Conservation (phyloP, 2,888 invertebrate species). For the Macrosiphum euphorbiae region DNA sequence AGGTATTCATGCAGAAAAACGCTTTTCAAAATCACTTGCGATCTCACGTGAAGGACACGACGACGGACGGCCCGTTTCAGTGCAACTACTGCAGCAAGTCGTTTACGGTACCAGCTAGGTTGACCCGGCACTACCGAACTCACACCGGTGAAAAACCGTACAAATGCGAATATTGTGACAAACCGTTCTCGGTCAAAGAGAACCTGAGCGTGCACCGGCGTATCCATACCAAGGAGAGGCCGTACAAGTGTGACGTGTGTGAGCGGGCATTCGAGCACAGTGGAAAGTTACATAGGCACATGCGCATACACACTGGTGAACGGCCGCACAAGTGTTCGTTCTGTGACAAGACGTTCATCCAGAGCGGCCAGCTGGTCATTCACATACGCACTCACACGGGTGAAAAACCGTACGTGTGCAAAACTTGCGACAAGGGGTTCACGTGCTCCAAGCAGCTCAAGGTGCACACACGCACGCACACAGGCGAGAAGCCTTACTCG, state of each 20-base stretch:
- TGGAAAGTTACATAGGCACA: slow-evolving; percentile 90
- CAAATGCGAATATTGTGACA: slow-evolving; percentile 91
- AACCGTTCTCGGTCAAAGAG: slow-evolving; percentile 93
- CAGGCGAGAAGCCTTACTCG: slow-evolving; percentile 91
- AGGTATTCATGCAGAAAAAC: slow-evolving; percentile 82
- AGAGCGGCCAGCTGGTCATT: slow-evolving; percentile 90
- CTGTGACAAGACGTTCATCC: slow-evolving; percentile 91
- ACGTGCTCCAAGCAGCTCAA: slow-evolving; percentile 93
- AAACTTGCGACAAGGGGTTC: slow-evolving; percentile 89
- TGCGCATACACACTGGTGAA: slow-evolving; percentile 91
- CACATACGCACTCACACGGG: slow-evolving; percentile 92
- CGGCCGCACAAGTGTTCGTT: slow-evolving; percentile 90
- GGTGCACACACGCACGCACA: slow-evolving; percentile 91
- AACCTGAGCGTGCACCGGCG: slow-evolving; percentile 89
- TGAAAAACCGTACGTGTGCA: slow-evolving; percentile 86
- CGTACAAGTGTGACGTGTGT: slow-evolving; percentile 90
- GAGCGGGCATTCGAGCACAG: slow-evolving; percentile 91
- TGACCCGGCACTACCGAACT: slow-evolving; percentile 87
- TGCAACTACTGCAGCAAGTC: slow-evolving; percentile 93
- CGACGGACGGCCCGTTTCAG: slow-evolving; percentile 82
- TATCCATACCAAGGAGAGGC: slow-evolving; percentile 92
- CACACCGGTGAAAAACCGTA: slow-evolving; percentile 93
- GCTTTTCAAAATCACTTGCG: slow-evolving; percentile 80
- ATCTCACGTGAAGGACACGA: slow-evolving; percentile 74
- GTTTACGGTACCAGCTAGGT: slow-evolving; percentile 89